Percentiles rank a stretch among this genome's conserved stretches.
phyloP scores from a whole-genome alignment of 2,888 invertebrate genomes.

The Aphrophora alni region DNA sequence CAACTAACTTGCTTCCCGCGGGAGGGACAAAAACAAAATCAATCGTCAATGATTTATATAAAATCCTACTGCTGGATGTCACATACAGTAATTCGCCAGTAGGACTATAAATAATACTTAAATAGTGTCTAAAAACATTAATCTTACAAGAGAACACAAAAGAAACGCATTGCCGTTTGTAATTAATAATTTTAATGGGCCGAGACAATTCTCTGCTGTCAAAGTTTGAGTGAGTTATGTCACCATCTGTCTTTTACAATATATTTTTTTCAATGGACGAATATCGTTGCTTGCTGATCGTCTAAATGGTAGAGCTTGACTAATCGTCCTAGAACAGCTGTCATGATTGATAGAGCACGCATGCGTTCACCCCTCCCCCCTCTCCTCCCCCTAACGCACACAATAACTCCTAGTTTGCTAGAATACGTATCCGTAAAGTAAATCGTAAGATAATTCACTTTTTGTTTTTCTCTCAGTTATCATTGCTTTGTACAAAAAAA shows the following conservation, averaged over 20 bases:
- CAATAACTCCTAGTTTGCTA: neutral
- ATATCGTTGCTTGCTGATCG: constrained; percentile 30
- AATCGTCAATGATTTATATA: constrained; percentile 36
- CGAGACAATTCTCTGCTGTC: constrained; percentile 43
- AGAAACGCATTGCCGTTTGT: constrained; percentile 36
- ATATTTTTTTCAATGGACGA: constrained; percentile 38
- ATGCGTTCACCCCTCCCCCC: neutral
- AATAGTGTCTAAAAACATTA: constrained; percentile 40
- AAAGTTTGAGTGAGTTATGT: constrained; percentile 50
- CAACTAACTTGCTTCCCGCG: constrained; percentile 28
- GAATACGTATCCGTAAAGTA: neutral
- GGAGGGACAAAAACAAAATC: constrained; percentile 36
- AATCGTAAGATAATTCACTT: too few relatives aligned
- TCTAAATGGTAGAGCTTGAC: constrained; percentile 17
- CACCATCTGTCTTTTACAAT: constrained; percentile 47
- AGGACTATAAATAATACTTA: constrained; percentile 43
- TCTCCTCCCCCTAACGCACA: neutral
- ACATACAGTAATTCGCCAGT: constrained; percentile 30
- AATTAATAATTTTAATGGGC: constrained; percentile 43
- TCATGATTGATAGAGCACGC: constrained; percentile 31
- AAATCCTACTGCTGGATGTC: constrained; percentile 15
- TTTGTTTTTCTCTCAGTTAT: too few relatives aligned
- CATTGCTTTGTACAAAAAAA: too few relatives aligned
- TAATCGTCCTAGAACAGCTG: constrained; percentile 34
- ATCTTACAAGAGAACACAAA: constrained; percentile 40